These are phyloP conservation scores for Neotragus pygmaeus DNA, from an alignment of 2,113 vertebrate genomes.

Conservation along the genomic window DNA sequence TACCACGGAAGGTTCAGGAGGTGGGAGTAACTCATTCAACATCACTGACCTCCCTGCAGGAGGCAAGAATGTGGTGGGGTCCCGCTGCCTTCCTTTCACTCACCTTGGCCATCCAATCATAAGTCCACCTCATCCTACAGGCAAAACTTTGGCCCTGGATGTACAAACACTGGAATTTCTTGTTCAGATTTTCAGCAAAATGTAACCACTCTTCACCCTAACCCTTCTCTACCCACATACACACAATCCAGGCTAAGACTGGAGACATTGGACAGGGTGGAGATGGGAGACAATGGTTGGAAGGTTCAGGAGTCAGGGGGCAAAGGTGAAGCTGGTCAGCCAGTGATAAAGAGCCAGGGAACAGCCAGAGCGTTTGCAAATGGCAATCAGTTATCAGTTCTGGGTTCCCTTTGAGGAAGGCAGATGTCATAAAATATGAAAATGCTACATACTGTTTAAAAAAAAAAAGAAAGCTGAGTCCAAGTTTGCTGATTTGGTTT, in stretches of 20 bases:
- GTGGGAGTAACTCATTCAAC: background rate
- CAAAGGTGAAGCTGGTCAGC: background rate
- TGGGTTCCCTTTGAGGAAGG: background rate
- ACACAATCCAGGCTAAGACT: background rate
- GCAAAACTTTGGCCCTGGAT: background rate
- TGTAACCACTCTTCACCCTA: background rate
- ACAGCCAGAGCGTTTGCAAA: background rate
- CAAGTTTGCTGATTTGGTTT: background rate
- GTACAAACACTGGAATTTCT: background rate
- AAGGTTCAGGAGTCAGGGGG: background rate
- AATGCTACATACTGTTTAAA: background rate
- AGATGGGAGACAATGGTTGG: background rate
- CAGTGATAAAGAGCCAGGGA: background rate
- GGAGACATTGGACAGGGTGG: background rate
- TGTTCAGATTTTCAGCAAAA: background rate
- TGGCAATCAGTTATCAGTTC: too few species aligned
- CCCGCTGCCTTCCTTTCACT: background rate
- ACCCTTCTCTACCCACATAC: background rate
- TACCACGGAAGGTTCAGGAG: background rate
- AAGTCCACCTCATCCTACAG: too few species aligned
- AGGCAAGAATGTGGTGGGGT: accelerated
- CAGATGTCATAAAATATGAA: background rate
- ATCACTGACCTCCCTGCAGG: accelerated
- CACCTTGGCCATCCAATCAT: accelerated
- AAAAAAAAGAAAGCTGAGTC: background rate